Base-by-base conservation (phyloP, 2,797 vertebrate species). In the Phylloscopus collybita region DNA sequence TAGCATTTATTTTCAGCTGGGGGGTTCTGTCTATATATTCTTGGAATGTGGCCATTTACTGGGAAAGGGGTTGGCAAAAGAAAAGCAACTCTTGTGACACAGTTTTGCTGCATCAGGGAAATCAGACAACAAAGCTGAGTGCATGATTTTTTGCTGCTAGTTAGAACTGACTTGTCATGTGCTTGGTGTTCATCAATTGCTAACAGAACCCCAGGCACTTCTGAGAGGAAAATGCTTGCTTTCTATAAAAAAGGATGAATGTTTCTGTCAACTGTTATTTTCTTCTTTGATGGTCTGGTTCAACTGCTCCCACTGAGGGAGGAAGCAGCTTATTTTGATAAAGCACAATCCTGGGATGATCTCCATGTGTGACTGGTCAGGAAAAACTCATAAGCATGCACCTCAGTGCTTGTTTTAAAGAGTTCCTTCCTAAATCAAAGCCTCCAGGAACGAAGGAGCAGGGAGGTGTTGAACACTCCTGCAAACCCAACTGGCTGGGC, bases 81-180 rank as follows among this genome's bases (percentile, higher is more conserved):
- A 59, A 91, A 51, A 38, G 44, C 29, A 49, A 8, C 6, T 80
- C 65, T 80, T 93, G 50, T 80, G 81, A 80, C 50, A 92, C 34
- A 62, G 12, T 86, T 94, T 57, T 92, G 91, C 75, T 74, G 61
- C 45, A 64, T 93, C 79, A 83, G 84, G 84, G 36, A 93, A 91
- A 86, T 82, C 38, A 80, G 75, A 49, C 36, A 93, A 86, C 57
- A 78, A 26, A 76, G 69, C 30, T 49, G 57, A 92, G 38, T 2
- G 0, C n/a, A 11, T 56, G 54, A 66, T 51, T 86, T 95, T 95
- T 71, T 78, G 36, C 38, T 78, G 75, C 20, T 3, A 3, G n/a
- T 54, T 86, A 36, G 50, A 85, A 50, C 21, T 13, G 30, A 69
- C 38, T 80, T 25, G n/a, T 81, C 3, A 3, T 5, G 32, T 62